Evolutionary conservation across 2,113 vertebrate species (phyloP).

Genomic region (Amia ocellicauda): DNA sequence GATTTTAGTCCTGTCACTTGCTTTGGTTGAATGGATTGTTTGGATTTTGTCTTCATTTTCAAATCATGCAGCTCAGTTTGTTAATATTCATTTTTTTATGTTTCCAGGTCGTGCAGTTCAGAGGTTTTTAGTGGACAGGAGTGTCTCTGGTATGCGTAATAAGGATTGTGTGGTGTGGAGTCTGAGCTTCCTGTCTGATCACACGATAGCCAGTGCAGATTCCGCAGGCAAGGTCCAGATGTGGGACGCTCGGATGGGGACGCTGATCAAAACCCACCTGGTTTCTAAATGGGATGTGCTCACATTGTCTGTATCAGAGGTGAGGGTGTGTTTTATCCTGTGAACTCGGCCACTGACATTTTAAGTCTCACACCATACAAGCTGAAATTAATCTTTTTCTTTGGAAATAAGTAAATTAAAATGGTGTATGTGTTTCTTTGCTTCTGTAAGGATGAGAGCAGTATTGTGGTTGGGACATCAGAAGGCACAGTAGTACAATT

Average conservation of each 20-base stretch:
- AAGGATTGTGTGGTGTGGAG: constrained; percentile 82
- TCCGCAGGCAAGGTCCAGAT: constrained; percentile 88
- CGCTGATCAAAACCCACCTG: constrained; percentile 70
- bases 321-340: constrained; percentile 47
- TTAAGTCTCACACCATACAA: too few relatives aligned
- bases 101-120: constrained; percentile 68
- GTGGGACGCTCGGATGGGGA: constrained; percentile 82
- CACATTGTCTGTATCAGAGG: constrained; percentile 72
- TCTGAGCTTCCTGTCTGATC: constrained; percentile 73
- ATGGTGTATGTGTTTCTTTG: constrained; percentile 7
- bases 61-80: too few relatives aligned
- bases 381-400: too few relatives aligned
- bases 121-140: constrained; percentile 76
- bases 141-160: constrained; percentile 38
- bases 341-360: too few relatives aligned
- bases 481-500: constrained; percentile 84
- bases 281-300: constrained; percentile 76
- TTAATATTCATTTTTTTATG: background rate
- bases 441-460: constrained; percentile 78
- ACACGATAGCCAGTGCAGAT: constrained; percentile 78
- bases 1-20: too few relatives aligned
- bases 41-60: too few relatives aligned
- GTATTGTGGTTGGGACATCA: constrained; percentile 82
- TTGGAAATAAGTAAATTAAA: too few relatives aligned
- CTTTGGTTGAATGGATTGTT: too few relatives aligned